Conservation (phyloP, 2,113 vertebrate species). For the Siphamia tubifer region DNA sequence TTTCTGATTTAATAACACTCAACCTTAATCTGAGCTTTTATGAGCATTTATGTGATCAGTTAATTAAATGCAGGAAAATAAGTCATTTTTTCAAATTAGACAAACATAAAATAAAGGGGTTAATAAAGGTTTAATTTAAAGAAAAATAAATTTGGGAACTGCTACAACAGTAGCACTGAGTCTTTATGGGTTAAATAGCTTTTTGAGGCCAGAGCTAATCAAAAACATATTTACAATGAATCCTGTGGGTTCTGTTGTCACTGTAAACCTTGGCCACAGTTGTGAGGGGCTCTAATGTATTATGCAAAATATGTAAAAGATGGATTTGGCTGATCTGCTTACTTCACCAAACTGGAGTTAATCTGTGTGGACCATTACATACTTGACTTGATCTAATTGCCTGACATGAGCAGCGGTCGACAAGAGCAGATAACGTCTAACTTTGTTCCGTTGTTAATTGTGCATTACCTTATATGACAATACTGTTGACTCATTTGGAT, state of each 20-base stretch:
- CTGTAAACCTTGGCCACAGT: conserved; percentile 33
- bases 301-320: no score
- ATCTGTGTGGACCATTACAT: conserved; percentile 56
- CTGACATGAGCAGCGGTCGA: conserved; percentile 49
- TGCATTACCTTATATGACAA: conserved; percentile 49
- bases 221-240: background rate
- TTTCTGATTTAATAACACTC: no score
- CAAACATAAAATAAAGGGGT: no score
- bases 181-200: no score
- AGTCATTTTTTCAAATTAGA: no score
- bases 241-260: conserved; percentile 13
- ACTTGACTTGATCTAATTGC: conserved; percentile 60
- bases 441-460: conserved; percentile 60
- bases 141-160: no score
- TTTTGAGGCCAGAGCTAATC: no score
- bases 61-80: no score
- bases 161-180: no score
- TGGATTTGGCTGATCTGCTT: conserved; percentile 28
- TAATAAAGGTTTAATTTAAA: no score
- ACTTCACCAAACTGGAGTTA: conserved; percentile 47
- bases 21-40: no score
- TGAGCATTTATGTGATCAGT: no score
- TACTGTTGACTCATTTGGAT: conserved; percentile 52
- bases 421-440: conserved; percentile 48
- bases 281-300: conserved; percentile 30